A percentile compares a stretch with the other conserved stretches of the same genome.
These are phyloP conservation scores for Drymodes brunneopygia DNA, from an alignment of 2,113 vertebrate species.

Conservation along the genomic window DNA sequence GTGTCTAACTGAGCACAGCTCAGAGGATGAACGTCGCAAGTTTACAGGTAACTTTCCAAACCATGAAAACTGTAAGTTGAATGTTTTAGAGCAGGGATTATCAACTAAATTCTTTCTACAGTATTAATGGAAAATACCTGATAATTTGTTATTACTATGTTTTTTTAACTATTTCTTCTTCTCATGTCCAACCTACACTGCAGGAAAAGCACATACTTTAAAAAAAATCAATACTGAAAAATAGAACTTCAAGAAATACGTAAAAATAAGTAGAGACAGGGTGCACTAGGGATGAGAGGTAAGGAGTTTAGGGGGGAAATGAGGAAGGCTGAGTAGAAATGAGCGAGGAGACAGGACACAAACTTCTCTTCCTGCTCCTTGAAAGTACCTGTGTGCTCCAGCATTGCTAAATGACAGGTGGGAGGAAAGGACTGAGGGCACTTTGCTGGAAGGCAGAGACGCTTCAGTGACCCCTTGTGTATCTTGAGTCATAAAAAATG, in stretches of 20 bases:
- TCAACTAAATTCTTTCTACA: background rate
- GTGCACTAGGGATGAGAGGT: background rate
- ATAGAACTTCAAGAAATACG: background rate
- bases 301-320: background rate
- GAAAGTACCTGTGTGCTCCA: accelerated
- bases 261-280: background rate
- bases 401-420: background rate
- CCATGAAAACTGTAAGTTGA: background rate
- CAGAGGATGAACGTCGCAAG: conserved; percentile 76
- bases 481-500: background rate
- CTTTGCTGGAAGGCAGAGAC: background rate
- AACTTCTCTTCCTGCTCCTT: background rate
- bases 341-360: background rate
- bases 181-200: background rate
- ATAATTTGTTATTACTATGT: background rate
- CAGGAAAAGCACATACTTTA: background rate
- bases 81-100: background rate
- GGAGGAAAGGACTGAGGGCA: background rate
- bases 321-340: background rate
- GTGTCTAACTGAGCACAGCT: conserved; percentile 79
- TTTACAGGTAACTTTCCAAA: conserved; percentile 80
- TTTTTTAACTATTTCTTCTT: background rate
- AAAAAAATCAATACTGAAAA: background rate
- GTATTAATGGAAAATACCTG: background rate
- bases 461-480: background rate